These are phyloP conservation scores for Babyrousa celebensis DNA, from an alignment of 2,797 vertebrate genomes.

Conservation along the genomic window DNA sequence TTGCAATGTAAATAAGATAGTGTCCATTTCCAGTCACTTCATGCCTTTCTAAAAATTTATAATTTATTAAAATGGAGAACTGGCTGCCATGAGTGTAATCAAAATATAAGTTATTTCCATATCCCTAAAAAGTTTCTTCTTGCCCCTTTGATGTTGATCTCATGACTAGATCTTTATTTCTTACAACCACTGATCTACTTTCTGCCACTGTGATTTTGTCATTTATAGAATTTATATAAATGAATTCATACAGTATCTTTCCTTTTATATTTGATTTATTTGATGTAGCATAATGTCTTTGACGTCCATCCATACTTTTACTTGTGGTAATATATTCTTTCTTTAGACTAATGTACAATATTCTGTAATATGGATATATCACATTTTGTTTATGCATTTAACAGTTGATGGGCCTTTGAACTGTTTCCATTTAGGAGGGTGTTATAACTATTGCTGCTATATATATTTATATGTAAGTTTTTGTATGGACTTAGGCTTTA, in stretches of 20 bases:
- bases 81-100: neutral
- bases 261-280: neutral
- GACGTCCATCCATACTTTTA: neutral
- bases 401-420: neutral
- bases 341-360: neutral
- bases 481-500: neutral
- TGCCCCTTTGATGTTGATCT: neutral
- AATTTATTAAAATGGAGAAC: neutral
- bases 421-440: neutral
- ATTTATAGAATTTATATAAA: neutral
- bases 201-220: neutral
- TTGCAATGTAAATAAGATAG: neutral
- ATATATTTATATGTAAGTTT: neutral
- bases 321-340: neutral
- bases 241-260: neutral
- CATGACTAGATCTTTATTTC: neutral
- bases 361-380: neutral
- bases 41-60: neutral
- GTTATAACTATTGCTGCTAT: neutral
- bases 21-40: neutral
- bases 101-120: neutral
- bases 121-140: neutral
- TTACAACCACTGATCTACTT: neutral
- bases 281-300: neutral
- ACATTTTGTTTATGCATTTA: neutral